These are phyloP conservation scores for Steatocranus sp. DNA, from an alignment of 2,797 vertebrate genomes.

Conservation along the genomic window DNA sequence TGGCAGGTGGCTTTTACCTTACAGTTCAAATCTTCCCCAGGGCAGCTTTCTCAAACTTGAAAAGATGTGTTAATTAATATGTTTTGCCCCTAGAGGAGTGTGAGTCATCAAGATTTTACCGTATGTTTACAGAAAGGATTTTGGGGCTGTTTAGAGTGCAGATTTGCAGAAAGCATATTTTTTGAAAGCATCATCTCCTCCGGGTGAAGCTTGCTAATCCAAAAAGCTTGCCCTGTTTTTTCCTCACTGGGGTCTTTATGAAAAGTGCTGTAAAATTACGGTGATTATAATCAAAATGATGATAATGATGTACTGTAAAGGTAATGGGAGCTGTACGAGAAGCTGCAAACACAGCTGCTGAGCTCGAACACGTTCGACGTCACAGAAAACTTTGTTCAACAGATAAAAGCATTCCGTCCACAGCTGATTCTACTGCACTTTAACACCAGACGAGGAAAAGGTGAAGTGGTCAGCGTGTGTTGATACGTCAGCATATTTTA, in stretches of 20 bases:
- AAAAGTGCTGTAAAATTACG: conserved; percentile 24
- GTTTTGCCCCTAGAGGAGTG: conserved; percentile 27
- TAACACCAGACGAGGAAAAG: not conserved
- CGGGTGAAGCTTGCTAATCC: conserved; percentile 23
- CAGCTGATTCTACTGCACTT: not conserved
- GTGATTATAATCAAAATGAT: conserved; percentile 38
- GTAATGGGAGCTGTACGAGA: not conserved
- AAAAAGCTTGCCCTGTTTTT: conserved; percentile 8
- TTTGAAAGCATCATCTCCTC: conserved; percentile 34
- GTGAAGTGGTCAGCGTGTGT: not conserved
- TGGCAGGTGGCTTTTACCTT: conserved; percentile 25
- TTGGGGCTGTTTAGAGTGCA: conserved; percentile 25
- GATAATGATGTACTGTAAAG: conserved; percentile 16
- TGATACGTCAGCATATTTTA: not conserved
- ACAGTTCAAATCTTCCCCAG: conserved; percentile 2
- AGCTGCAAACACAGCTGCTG: not conserved
- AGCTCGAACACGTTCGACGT: not conserved
- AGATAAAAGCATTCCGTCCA: not conserved
- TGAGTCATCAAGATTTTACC: conserved; percentile 45
- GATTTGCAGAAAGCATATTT: conserved; percentile 21
- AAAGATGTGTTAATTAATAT: conserved; percentile 49
- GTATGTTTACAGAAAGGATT: conserved; percentile 43
- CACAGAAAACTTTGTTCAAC: not conserved
- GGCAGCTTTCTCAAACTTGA: conserved; percentile 23
- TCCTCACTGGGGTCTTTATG: conserved; percentile 20